Evolutionary conservation across 2,888 invertebrate species (phyloP).

Genomic region (Macropis europaea): DNA sequence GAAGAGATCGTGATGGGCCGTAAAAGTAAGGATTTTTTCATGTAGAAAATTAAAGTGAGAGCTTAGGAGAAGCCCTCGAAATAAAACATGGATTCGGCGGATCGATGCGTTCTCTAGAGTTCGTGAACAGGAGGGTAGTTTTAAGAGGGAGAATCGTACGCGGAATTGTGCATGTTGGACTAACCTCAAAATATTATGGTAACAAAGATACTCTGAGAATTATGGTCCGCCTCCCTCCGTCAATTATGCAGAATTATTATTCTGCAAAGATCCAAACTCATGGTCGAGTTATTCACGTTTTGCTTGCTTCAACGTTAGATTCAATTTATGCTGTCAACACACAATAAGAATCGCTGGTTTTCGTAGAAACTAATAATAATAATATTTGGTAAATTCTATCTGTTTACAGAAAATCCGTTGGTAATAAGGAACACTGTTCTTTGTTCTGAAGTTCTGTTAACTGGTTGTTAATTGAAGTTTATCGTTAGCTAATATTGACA

Average conservation of each 20-base stretch:
- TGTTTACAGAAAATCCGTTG: too few species aligned
- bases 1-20: slow-evolving; percentile 32
- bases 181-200: slow-evolving; percentile 62
- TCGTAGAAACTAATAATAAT: too few species aligned
- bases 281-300: slow-evolving; percentile 36
- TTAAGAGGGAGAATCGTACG: slow-evolving; percentile 19
- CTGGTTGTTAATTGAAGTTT: too few species aligned
- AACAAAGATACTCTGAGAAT: slow-evolving; percentile 61
- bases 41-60: slow-evolving; percentile 74
- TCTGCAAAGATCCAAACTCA: slow-evolving; percentile 43
- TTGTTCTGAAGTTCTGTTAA: too few species aligned
- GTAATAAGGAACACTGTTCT: too few species aligned
- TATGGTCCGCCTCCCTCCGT: slow-evolving; percentile 32
- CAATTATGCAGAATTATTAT: slow-evolving; percentile 61
- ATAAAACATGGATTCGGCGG: slow-evolving; percentile 72
- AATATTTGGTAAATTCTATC: too few species aligned
- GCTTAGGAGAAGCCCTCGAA: slow-evolving; percentile 67
- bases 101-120: slow-evolving; percentile 69
- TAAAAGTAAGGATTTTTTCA: slow-evolving; percentile 68
- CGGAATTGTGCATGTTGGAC: slow-evolving; percentile 32
- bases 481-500: too few species aligned
- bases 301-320: neutral
- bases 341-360: too few species aligned
- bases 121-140: slow-evolving; percentile 46
- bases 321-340: too few species aligned